phyloP scores from a whole-genome alignment of 2,888 invertebrate species.

The Subacronicta megacephala region DNA sequence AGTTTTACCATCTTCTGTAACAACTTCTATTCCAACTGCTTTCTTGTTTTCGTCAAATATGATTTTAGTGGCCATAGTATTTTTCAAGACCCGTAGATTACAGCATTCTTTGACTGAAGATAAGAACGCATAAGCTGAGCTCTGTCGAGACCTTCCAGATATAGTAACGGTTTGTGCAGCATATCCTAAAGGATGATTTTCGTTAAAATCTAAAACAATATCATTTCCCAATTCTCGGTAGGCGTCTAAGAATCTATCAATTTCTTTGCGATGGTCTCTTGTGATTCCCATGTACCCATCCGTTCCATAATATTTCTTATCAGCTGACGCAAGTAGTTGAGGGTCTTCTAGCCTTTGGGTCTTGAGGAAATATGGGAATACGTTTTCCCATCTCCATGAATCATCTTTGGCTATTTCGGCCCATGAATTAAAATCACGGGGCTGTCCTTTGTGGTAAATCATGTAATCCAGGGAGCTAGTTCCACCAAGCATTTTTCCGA shows the following conservation, averaged over 20 bases:
- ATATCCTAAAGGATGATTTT: slow-evolving; percentile 68
- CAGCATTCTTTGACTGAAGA: slow-evolving; percentile 54
- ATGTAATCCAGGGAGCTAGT: slow-evolving; percentile 65
- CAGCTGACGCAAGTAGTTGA: slow-evolving; percentile 43
- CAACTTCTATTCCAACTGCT: slow-evolving; percentile 57
- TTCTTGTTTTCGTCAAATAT: slow-evolving; percentile 51
- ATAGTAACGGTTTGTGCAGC: slow-evolving; percentile 49
- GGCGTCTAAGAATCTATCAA: slow-evolving; percentile 63
- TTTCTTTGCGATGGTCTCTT: slow-evolving; percentile 47
- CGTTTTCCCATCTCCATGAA: slow-evolving; percentile 64
- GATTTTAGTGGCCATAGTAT: slow-evolving; percentile 61
- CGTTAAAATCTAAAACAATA: slow-evolving; percentile 61
- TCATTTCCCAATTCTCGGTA: slow-evolving; percentile 75
- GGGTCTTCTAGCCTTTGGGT: slow-evolving; percentile 57
- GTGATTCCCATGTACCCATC: slow-evolving; percentile 55
- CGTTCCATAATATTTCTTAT: slow-evolving; percentile 54
- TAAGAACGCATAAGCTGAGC: slow-evolving; percentile 76
- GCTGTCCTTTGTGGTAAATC: slow-evolving; percentile 64
- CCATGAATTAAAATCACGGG: slow-evolving; percentile 65
- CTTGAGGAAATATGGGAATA: slow-evolving; percentile 64
- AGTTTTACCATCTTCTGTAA: slow-evolving; percentile 44
- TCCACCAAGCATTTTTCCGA: slow-evolving; percentile 71
- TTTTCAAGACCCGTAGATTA: slow-evolving; percentile 62
- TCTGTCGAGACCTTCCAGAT: slow-evolving; percentile 73
- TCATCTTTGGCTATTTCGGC: slow-evolving; percentile 55